A percentile compares a stretch with the other conserved stretches of the same genome.
Evolutionary conservation across 2,113 vertebrate species (phyloP).

Genomic region (Phaethornis superciliosus): DNA sequence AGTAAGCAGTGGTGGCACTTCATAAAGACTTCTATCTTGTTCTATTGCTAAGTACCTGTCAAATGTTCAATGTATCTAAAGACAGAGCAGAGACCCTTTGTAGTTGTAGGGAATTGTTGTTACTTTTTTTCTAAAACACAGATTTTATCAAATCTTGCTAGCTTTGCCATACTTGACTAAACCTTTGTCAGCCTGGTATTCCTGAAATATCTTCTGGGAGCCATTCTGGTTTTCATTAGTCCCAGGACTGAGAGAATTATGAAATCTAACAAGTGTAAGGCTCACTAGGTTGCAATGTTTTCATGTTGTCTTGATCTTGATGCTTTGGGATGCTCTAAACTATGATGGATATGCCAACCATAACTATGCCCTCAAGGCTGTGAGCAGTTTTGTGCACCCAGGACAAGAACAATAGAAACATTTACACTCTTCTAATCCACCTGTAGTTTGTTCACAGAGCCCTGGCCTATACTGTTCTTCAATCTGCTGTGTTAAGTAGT

Average conservation of each 20-base stretch:
- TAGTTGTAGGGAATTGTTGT: not conserved
- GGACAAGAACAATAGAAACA: conserved; percentile 8
- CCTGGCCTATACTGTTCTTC: not conserved
- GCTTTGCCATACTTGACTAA: conserved; percentile 47
- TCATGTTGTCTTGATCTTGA: conserved; percentile 70
- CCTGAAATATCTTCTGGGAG: conserved; percentile 22
- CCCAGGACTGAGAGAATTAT: conserved; percentile 67
- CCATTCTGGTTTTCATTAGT: conserved; percentile 33
- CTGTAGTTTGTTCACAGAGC: not conserved
- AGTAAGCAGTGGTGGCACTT: not conserved
- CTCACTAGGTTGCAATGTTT: not conserved
- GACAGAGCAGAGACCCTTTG: not conserved
- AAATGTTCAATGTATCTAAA: not conserved
- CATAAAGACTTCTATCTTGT: conserved; percentile 36
- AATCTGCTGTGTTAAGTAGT: not conserved
- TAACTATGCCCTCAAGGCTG: conserved; percentile 46
- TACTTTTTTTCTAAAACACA: not conserved
- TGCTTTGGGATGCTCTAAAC: conserved; percentile 13
- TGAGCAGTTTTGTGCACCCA: not conserved
- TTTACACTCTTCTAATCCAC: conserved; percentile 35
- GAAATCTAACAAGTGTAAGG: conserved; percentile 64
- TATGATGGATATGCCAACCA: conserved; percentile 50
- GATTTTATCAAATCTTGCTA: conserved; percentile 43
- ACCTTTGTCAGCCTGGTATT: conserved; percentile 54
- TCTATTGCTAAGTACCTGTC: conserved; percentile 10